Conservation (phyloP, 2,113 vertebrate genomes). For the Piaya cayana region DNA sequence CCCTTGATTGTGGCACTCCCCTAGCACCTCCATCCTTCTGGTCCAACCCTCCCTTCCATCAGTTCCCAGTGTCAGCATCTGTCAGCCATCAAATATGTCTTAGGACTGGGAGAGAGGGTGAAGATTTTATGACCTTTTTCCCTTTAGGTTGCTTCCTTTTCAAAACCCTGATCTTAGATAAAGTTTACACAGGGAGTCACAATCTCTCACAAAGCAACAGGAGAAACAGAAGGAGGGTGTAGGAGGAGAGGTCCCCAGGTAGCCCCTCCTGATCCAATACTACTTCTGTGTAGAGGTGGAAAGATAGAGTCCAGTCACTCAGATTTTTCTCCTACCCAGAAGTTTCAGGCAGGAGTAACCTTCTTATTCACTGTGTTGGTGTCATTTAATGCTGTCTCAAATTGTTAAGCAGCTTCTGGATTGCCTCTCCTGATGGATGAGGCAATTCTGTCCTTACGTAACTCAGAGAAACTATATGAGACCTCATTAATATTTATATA, state of each 20-base stretch:
- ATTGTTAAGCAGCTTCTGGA: constrained; percentile 26
- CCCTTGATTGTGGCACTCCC: not conserved
- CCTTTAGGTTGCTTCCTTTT: not conserved
- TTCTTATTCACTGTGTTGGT: not conserved
- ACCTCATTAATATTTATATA: constrained; percentile 63
- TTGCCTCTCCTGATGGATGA: constrained; percentile 42
- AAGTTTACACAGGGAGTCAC: not conserved
- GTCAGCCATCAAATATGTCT: not conserved
- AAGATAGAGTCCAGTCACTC: not conserved
- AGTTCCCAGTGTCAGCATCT: not conserved
- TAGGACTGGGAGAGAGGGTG: not conserved
- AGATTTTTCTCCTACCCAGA: not conserved
- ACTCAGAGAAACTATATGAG: constrained; percentile 49
- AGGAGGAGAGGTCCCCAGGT: not conserved
- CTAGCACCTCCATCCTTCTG: not conserved
- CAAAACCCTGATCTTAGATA: not conserved
- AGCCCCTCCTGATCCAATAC: not conserved
- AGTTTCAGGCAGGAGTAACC: not conserved
- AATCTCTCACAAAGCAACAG: not conserved
- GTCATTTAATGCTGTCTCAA: not conserved
- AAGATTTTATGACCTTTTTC: not conserved
- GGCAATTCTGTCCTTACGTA: constrained; percentile 40
- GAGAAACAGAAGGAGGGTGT: not conserved
- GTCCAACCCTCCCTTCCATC: not conserved
- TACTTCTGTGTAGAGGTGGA: not conserved